phyloP scores from a whole-genome alignment of 2,888 invertebrate species.

The Caenorhabditis sp. region DNA sequence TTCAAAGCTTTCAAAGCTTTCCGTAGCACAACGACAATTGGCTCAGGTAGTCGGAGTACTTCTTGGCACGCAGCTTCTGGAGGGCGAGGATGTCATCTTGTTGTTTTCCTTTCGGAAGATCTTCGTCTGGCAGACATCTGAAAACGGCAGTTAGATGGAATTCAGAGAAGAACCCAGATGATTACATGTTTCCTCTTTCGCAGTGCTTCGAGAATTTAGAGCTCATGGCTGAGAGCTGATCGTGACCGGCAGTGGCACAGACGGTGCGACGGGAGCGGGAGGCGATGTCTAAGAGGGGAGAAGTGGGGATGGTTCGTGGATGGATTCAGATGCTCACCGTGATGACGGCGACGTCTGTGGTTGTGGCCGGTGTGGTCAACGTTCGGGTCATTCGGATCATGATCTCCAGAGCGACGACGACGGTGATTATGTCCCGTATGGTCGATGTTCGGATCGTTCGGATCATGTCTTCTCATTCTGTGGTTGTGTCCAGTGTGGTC shows the following conservation, averaged over 20 bases:
- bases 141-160: slow-evolving; percentile 1
- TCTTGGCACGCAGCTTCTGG: slow-evolving; percentile 60
- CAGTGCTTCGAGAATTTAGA: slow-evolving; percentile 60
- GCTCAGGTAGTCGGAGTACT: slow-evolving; percentile 58
- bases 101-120: slow-evolving; percentile 60
- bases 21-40: slow-evolving; percentile 56
- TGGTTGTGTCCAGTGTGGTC: slow-evolving; percentile 61
- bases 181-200: slow-evolving; percentile 66
- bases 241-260: slow-evolving; percentile 50
- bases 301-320: background rate
- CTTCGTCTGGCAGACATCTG: slow-evolving; percentile 70
- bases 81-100: slow-evolving; percentile 61
- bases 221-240: slow-evolving; percentile 56
- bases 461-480: slow-evolving; percentile 9
- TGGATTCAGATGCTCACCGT: background rate
- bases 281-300: slow-evolving; percentile 18
- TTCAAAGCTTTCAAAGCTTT: slow-evolving; percentile 18
- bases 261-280: slow-evolving; percentile 46
- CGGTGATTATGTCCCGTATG: slow-evolving; percentile 36
- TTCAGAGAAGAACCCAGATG: background rate
- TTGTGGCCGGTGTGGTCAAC: slow-evolving; percentile 61
- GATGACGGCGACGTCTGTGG: slow-evolving; percentile 44
- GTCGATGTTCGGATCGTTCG: slow-evolving; percentile 20
- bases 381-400: slow-evolving; percentile 56
- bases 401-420: slow-evolving; percentile 20